phyloP scores from a whole-genome alignment of 2,888 invertebrate species.

The Notodonta dromedarius region DNA sequence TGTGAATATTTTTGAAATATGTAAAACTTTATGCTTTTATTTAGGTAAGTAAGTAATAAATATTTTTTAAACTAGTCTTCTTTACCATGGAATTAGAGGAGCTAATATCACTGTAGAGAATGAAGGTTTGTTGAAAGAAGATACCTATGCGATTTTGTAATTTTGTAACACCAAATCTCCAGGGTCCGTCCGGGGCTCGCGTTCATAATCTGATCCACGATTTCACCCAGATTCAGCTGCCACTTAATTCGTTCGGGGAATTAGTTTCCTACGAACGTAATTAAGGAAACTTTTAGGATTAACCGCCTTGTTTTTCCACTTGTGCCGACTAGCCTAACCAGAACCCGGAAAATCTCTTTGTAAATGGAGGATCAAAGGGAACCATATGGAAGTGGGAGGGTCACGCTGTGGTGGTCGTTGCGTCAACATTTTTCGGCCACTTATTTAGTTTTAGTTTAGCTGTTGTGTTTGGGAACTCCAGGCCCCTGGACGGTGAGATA shows the following conservation, averaged over 20 bases:
- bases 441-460: constrained; percentile 77
- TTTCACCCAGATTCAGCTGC: constrained; percentile 68
- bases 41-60: too few species aligned
- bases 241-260: constrained; percentile 79
- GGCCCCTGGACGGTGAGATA: constrained; percentile 77
- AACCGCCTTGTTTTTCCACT: constrained; percentile 76
- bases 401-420: constrained; percentile 53
- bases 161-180: constrained; percentile 31
- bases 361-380: constrained; percentile 13
- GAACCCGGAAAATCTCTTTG: constrained; percentile 34
- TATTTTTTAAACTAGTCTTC: too few species aligned
- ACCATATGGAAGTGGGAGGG: constrained; percentile 26
- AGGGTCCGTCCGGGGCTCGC: constrained; percentile 34
- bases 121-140: not conserved
- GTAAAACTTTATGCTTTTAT: too few species aligned
- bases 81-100: too few species aligned
- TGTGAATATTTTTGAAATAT: too few species aligned
- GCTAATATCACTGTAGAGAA: not conserved
- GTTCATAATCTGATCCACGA: constrained; percentile 65
- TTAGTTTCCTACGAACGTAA: constrained; percentile 76
- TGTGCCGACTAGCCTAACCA: constrained; percentile 49
- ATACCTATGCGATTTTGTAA: constrained; percentile 18
- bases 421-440: constrained; percentile 74
- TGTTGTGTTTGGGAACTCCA: constrained; percentile 64
- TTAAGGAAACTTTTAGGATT: constrained; percentile 82